Conservation (phyloP, 2,888 invertebrate genomes). For the Gari tellinella region DNA sequence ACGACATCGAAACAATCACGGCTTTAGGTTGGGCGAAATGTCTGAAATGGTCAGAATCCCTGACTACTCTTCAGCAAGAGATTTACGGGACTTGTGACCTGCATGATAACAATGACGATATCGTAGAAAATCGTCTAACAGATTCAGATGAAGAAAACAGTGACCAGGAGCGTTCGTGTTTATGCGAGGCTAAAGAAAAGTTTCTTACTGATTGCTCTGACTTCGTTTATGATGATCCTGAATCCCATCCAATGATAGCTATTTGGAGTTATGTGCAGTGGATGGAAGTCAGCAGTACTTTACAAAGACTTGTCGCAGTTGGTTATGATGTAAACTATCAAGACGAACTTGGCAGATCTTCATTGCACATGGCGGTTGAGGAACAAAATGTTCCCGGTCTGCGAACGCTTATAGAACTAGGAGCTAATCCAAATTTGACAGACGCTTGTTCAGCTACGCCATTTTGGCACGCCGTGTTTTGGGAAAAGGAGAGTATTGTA, state of each 20-base stretch:
- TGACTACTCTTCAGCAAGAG: background rate
- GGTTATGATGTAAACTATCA: constrained; percentile 42
- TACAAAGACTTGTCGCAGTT: constrained; percentile 27
- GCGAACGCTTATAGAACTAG: constrained; percentile 43
- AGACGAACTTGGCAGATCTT: constrained; percentile 45
- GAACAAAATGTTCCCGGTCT: constrained; percentile 50
- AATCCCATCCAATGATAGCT: constrained; percentile 32
- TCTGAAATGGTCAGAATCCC: constrained; percentile 44
- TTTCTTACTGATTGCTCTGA: no score
- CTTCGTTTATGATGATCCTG: no score
- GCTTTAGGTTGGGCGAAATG: constrained; percentile 40
- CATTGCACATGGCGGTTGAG: constrained; percentile 54
- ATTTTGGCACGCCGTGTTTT: constrained; percentile 59
- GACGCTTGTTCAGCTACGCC: constrained; percentile 55
- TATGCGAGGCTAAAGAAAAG: no score
- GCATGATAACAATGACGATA: background rate
- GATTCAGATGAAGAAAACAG: background rate
- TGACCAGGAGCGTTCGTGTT: background rate
- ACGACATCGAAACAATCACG: constrained; percentile 28
- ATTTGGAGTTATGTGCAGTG: constrained; percentile 58
- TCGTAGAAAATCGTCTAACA: no score
- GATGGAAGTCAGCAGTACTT: constrained; percentile 45
- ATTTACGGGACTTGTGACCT: background rate
- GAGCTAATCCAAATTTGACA: constrained; percentile 38
- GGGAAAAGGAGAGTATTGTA: constrained; percentile 59